These are phyloP conservation scores for Xanthia togata DNA, from an alignment of 2,888 invertebrate species.

Conservation along the genomic window DNA sequence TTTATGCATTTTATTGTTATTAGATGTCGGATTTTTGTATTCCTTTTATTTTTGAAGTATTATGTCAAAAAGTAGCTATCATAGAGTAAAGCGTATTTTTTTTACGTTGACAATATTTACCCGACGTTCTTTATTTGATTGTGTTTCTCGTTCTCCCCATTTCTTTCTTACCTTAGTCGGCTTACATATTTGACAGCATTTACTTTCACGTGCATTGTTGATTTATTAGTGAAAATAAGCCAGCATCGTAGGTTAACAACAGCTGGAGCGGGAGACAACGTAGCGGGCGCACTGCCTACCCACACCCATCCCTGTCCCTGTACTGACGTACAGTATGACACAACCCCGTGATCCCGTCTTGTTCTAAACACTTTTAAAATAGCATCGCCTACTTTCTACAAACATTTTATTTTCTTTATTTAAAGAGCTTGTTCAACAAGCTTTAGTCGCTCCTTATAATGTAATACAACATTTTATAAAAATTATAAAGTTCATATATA, in stretches of 20 bases:
- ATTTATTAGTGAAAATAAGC: conserved; percentile 70
- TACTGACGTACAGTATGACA: conserved; percentile 29
- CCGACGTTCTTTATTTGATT: neutral
- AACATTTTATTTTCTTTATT: neutral
- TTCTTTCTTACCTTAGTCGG: neutral
- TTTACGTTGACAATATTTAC: neutral
- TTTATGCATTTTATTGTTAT: conserved; percentile 3
- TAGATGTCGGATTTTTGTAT: neutral
- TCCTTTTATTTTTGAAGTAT: neutral
- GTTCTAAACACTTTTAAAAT: conserved; percentile 56
- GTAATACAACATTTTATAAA: neutral
- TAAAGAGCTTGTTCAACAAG: neutral
- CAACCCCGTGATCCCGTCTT: conserved; percentile 51
- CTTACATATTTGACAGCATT: conserved; percentile 3
- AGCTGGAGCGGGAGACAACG: conserved; percentile 86
- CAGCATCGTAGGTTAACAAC: conserved; percentile 75
- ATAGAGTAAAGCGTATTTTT: conserved; percentile 11
- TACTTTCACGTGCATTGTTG: neutral
- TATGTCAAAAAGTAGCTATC: neutral
- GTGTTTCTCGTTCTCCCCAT: neutral
- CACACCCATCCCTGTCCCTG: conserved; percentile 57
- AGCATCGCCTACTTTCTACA: neutral
- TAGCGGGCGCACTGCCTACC: conserved; percentile 73
- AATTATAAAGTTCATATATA: no score
- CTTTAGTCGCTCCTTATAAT: neutral